These are phyloP conservation scores for Beris chalybata DNA, from an alignment of 2,888 invertebrate species.

Conservation along the genomic window DNA sequence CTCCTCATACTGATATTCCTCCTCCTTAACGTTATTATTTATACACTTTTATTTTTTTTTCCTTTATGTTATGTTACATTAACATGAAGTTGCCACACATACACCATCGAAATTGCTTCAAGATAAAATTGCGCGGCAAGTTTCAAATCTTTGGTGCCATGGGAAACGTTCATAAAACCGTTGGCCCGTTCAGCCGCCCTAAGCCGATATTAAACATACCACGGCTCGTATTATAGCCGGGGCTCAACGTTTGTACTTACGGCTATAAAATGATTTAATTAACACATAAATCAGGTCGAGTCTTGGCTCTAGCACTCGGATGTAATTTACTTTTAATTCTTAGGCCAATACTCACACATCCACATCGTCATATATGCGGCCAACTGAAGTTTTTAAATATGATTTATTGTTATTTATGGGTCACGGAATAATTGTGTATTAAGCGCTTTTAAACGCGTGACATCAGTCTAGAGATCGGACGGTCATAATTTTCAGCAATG, in stretches of 20 bases:
- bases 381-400: constrained; percentile 1
- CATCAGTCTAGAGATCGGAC: not conserved
- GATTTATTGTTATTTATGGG: constrained; percentile 14
- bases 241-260: constrained; percentile 35
- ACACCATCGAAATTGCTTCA: too few relatives aligned
- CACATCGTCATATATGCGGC: not conserved
- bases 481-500: not conserved
- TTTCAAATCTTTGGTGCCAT: not conserved
- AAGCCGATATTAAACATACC: constrained; percentile 1
- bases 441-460: constrained; percentile 3
- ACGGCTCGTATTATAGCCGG: not conserved
- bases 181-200: not conserved
- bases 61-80: too few relatives aligned
- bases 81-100: too few relatives aligned
- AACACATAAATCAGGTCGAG: constrained; percentile 49
- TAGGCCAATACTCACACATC: constrained; percentile 27
- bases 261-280: constrained; percentile 50
- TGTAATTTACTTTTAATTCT: constrained; percentile 49
- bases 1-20: too few relatives aligned
- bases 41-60: too few relatives aligned
- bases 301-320: constrained; percentile 33
- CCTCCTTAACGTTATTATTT: too few relatives aligned
- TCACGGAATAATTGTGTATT: constrained; percentile 7
- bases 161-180: not conserved
- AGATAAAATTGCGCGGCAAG: not conserved